phyloP scores from a whole-genome alignment of 2,888 invertebrate genomes.

The Caenorhabditis sp. region DNA sequence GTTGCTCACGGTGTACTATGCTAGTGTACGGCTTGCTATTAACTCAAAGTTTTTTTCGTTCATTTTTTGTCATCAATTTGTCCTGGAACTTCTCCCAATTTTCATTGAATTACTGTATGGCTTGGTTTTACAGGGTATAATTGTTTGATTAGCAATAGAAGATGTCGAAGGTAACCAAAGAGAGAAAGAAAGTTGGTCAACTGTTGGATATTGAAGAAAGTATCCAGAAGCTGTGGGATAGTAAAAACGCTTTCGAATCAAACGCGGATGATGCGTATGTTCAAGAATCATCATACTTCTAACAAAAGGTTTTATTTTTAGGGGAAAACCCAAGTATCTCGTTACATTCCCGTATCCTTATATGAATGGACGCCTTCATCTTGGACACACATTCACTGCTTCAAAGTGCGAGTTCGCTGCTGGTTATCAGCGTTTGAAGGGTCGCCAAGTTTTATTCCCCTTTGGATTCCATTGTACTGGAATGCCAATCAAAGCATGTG shows the following conservation, averaged over 20 bases:
- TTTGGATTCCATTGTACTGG: constrained; percentile 99
- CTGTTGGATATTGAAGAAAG: constrained; percentile 77
- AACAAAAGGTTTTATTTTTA: constrained; percentile 17
- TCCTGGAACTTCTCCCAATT: neutral
- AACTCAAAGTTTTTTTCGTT: too few relatives aligned
- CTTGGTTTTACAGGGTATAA: constrained; percentile 31
- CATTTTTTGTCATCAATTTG: too few relatives aligned
- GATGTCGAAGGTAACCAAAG: constrained; percentile 43
- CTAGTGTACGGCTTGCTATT: too few relatives aligned
- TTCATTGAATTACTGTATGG: neutral
- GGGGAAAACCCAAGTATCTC: constrained; percentile 80
- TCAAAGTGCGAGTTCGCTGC: constrained; percentile 97
- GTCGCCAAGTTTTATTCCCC: constrained; percentile 89
- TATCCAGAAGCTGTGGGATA: constrained; percentile 87
- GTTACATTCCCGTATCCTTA: constrained; percentile 97
- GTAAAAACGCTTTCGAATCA: constrained; percentile 82
- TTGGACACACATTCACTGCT: constrained; percentile 95
- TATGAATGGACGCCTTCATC: constrained; percentile 96
- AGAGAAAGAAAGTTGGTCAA: constrained; percentile 53
- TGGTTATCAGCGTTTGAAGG: constrained; percentile 89
- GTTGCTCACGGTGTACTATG: too few relatives aligned
- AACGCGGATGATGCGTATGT: constrained; percentile 78
- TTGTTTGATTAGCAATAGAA: constrained; percentile 6
- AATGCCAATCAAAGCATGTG: constrained; percentile 99
- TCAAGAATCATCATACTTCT: constrained; percentile 2